Base-by-base conservation (phyloP, 2,797 vertebrate species). In the Oreochromis mossambicus region DNA sequence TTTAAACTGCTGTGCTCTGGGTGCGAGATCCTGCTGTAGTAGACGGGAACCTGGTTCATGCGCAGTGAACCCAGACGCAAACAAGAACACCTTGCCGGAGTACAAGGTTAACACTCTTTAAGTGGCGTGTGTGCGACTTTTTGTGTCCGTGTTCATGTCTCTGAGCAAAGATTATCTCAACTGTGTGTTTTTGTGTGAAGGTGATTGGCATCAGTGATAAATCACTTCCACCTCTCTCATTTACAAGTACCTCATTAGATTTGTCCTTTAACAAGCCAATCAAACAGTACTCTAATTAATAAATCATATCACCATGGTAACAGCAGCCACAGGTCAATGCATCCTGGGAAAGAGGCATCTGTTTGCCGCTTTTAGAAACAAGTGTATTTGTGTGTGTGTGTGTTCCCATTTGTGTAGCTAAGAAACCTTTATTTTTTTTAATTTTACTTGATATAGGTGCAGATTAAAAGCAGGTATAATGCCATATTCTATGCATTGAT, bases 221-320 rank as follows among this genome's bases (percentile, higher is more conserved):
- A 91, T 87, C 41, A 76, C 77, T 80, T 85, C 52, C 70, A 80
- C 82, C 82, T 80, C 70, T 80, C 84, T 90, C 80, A 81, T 91
- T 78, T 84, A 86, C 87, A 86, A 87, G 82, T 68, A 77, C 82
- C 89, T 93, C 85, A 82, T 93, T 91, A 93, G 86, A 92, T 91
- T 86, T 92, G 88, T 92, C 88, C 86, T 92, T 90, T 92, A 92
- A 90, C 85, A 77, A 91, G 87, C 88, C 91, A 89, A 92, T 94
- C 88, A 94, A 89, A 91, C 68, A 87, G 77, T 52, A 78, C 80
- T 83, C 79, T 93, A 88, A 94, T 94, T 91, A 90, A 94, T 92
- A 90, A 86, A 89, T 88, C 83, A 89, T 84, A 89, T 93, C 87
- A 83, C 79, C 88, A 83, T 32, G 1, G 80, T 83, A 91, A 90